Base-by-base conservation (phyloP, 2,888 invertebrate species). In the Deilephila elpenor region DNA sequence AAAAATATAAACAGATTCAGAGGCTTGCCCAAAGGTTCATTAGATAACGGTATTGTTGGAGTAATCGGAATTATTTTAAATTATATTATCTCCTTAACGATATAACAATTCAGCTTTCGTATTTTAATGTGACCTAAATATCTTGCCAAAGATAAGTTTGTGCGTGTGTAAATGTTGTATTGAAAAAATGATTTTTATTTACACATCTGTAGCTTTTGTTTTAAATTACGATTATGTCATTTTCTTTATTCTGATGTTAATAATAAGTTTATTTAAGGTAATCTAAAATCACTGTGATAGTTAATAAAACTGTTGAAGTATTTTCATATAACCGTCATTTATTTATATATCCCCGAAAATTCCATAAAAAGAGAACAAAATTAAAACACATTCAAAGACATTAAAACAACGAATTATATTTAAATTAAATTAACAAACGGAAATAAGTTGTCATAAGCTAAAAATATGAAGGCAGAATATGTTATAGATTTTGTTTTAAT, bases 401-500 rank as follows among this genome's bases (percentile, higher is more conserved):
- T 84, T 84, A 84, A 84, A 88, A 92, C 67, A 91, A 89, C 83
- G 84, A 91, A 90, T 90, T 91, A 93, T 93, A 92, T 92, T 92
- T 89, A 91, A 93, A 91, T 88, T 89, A 93, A 93, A 92, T 89
- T 87, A 91, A 91, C 86, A 92, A 91, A 91, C 91, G 88, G 90
- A 92, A 92, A 88, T 91, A 88, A 89, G 90, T 84, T 83, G 88
- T 90, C 92, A 90, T 88, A 90, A 90, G 91, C 89, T 90, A 90
- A 90, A 88, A 89, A 89, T 88, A 91, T 85, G 84, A 86, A 86
- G 86, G 87, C 56, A 67, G 59, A 74, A 67, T 59, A 85, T 64
- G 56, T 25, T 73, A 73, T 44, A 14, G 51, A 88, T 83, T 84
- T 87, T 87, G 88, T 88, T 88, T 86, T 85, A 5, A 53, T 17